Evolutionary conservation across 2,888 invertebrate species (phyloP), one percentile per base, ranked within the genome.

Genomic region (Drosophila quasianomalipes): DNA sequence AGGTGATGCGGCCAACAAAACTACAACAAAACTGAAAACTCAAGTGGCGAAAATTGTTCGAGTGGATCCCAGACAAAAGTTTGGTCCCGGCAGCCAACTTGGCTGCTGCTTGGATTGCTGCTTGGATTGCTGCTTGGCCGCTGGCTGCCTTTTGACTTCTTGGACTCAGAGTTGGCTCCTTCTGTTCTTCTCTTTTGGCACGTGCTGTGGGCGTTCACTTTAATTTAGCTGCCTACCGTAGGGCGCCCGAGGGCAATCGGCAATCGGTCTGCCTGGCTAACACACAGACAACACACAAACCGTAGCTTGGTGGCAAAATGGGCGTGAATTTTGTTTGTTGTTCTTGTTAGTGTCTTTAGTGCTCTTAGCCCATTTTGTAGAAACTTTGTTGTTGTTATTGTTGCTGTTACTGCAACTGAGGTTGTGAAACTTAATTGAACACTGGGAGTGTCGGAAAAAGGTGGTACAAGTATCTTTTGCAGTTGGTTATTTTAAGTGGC

Each of bases 161-260:
- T 44, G 57, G 49, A 70, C 61, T 58, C 57, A 44, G 57, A 35
- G 51, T 52, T 57, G 47, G 53, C 69, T 77, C 62, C 64, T 74
- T 81, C 65, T 60, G 51, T 66, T 71, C 37, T 37, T 47, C 47
- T 47, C 26, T 37, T 64, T 55, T 61, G 81, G 83, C 91, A 74
- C 89, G 89, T 89, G 78, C 78, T 79, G 78, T 80, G 85, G 89
- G 89, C 89, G 91, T 91, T 80, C 58, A 76, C 82, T 79, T 79
- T 74, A 78, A 90, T 90, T 83, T 80, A 64, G 76, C 70, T 81
- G 74, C 68, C 78, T 76, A 76, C 81, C 67, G 61, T 74, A 72
- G 61, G 66, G 79, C 73, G 65, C 66, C 70, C 59, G 70, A 63
- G 61, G 70, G 67, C 58, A 59, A 35, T 51, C 37, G 22, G 35